A percentile compares a stretch with the other conserved stretches of the same genome.
Evolutionary conservation across 2,113 vertebrate species (phyloP).

Genomic region (Leptosomus discolor): DNA sequence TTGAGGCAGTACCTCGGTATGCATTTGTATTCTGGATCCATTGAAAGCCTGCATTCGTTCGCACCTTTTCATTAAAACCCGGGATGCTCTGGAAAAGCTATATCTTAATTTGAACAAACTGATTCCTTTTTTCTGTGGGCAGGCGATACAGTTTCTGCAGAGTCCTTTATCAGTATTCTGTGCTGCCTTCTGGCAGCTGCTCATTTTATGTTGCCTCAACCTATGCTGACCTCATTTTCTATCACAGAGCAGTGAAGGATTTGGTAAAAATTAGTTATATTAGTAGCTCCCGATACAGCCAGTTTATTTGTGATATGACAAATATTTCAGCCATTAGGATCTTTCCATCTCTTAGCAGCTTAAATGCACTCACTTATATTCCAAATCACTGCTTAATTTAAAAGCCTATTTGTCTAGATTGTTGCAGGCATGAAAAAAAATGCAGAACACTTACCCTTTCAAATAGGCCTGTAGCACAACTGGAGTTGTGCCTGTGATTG

Average conservation of each 20-base stretch:
- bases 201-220: slow-evolving; percentile 89
- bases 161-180: slow-evolving; percentile 78
- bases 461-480: slow-evolving; percentile 15
- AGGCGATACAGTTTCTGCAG: slow-evolving; percentile 32
- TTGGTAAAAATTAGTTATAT: slow-evolving; percentile 97
- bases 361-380: slow-evolving; percentile 99
- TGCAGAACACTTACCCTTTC: slow-evolving; percentile 31
- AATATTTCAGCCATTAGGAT: slow-evolving; percentile 99
- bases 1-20: neutral
- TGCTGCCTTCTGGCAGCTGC: slow-evolving; percentile 86
- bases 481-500: slow-evolving; percentile 54
- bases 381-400: slow-evolving; percentile 97
- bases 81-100: slow-evolving; percentile 3
- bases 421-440: slow-evolving; percentile 48
- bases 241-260: slow-evolving; percentile 82
- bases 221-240: slow-evolving; percentile 93
- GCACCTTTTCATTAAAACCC: slow-evolving; percentile 26
- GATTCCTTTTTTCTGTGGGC: slow-evolving; percentile 43
- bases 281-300: slow-evolving; percentile 85
- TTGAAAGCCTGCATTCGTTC: neutral
- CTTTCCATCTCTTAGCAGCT: slow-evolving; percentile 95
- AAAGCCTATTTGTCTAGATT: slow-evolving; percentile 80
- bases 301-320: slow-evolving; percentile 97
- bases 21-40: slow-evolving; percentile 28
- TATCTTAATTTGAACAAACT: slow-evolving; percentile 65